These are phyloP conservation scores for Engraulis encrasicolus DNA, from an alignment of 2,113 vertebrate species.

Conservation along the genomic window DNA sequence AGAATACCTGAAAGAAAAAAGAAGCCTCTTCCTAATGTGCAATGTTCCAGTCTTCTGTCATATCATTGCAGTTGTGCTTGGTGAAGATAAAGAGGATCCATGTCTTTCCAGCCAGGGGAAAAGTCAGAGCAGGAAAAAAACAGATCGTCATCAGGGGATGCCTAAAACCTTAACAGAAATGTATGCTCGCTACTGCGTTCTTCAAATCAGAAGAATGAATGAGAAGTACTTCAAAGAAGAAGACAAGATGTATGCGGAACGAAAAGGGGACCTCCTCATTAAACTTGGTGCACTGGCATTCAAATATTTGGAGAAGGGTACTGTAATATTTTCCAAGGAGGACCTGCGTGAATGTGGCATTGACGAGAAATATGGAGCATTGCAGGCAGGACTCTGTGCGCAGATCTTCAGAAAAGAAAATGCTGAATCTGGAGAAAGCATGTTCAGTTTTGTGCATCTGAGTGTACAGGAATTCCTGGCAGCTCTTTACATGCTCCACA, in stretches of 20 bases:
- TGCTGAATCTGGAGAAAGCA: not conserved
- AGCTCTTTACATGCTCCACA: not conserved
- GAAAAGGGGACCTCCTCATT: too few relatives aligned
- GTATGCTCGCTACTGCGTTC: too few relatives aligned
- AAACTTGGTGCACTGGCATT: too few relatives aligned
- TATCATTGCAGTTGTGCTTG: too few relatives aligned
- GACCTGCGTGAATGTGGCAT: not conserved
- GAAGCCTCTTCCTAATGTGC: too few relatives aligned
- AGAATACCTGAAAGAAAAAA: too few relatives aligned
- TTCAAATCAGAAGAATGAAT: not conserved
- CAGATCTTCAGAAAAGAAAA: not conserved
- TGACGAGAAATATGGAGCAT: not conserved
- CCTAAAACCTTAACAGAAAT: not conserved
- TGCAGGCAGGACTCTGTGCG: too few relatives aligned
- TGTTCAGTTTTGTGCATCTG: not conserved
- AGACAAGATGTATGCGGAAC: not conserved
- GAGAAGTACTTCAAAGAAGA: not conserved
- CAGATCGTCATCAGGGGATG: too few relatives aligned
- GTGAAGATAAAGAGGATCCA: too few relatives aligned
- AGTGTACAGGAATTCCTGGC: not conserved
- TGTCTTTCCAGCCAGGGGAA: too few relatives aligned
- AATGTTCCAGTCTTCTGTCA: too few relatives aligned
- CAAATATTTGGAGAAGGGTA: not conserved
- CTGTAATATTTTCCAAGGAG: not conserved
- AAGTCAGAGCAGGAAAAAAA: too few relatives aligned